Conservation (phyloP, 2,888 invertebrate species). For the Tubulanus polymorphus region DNA sequence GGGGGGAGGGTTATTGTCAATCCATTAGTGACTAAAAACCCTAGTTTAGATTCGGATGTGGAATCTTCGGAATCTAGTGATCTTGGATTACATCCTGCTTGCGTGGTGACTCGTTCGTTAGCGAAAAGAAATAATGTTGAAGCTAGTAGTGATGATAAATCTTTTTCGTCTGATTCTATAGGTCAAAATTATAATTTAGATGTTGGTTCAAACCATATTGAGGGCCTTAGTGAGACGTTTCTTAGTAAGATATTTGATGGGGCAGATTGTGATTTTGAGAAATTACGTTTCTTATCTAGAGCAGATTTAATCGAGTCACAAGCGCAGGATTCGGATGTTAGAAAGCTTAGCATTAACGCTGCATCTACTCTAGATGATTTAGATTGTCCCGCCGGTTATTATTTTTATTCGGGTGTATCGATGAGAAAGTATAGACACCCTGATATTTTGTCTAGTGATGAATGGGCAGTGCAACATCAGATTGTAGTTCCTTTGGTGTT, state of each 20-base stretch:
- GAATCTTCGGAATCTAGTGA: background rate
- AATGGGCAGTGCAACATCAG: conserved; percentile 9
- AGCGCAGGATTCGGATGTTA: background rate
- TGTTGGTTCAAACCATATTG: too few species aligned
- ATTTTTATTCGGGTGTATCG: conserved; percentile 10
- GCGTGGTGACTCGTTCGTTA: background rate
- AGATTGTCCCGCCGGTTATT: conserved; percentile 6
- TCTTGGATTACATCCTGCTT: background rate
- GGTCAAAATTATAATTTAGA: too few species aligned
- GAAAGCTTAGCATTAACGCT: background rate
- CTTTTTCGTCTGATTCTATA: too few species aligned
- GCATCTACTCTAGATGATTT: background rate
- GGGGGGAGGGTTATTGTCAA: conserved; percentile 12
- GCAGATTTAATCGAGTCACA: background rate
- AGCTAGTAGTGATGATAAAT: background rate
- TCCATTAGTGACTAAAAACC: conserved; percentile 5
- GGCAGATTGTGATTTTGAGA: too few species aligned
- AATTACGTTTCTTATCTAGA: too few species aligned
- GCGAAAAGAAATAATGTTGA: background rate
- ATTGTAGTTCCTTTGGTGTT: conserved; percentile 8
- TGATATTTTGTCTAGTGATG: conserved; percentile 8
- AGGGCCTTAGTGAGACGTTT: too few species aligned
- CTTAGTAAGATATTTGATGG: too few species aligned
- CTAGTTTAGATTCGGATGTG: background rate
- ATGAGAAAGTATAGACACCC: conserved; percentile 19